Conservation (phyloP, 2,113 vertebrate species). For the Arizona elegans region DNA sequence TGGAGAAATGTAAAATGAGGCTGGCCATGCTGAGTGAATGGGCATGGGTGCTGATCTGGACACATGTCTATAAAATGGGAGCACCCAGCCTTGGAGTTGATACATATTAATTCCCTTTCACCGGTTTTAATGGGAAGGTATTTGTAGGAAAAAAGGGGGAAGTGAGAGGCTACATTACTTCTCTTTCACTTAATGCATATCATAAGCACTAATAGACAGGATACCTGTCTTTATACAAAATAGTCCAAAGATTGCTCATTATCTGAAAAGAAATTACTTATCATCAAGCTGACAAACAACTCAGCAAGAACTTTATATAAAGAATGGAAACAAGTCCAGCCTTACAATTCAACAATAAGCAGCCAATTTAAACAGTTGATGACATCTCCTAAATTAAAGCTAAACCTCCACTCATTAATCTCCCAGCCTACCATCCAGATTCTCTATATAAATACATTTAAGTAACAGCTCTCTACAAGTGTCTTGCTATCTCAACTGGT, state of each 20-base stretch:
- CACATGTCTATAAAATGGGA: neutral
- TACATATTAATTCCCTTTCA: neutral
- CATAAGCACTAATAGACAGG: neutral
- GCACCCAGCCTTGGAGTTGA: neutral
- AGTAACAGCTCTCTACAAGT: neutral
- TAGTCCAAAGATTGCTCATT: neutral
- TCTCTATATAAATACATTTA: neutral
- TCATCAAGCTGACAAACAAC: neutral
- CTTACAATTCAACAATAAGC: neutral
- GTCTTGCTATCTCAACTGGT: neutral
- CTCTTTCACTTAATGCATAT: neutral
- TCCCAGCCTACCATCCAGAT: neutral
- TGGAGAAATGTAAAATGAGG: neutral
- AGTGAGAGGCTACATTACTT: neutral
- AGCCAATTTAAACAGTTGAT: neutral
- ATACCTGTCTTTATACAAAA: neutral
- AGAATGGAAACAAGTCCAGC: neutral
- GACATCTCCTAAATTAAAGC: neutral
- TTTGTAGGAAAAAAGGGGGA: neutral
- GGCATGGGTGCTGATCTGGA: neutral
- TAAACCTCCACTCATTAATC: neutral
- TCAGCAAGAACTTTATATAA: neutral
- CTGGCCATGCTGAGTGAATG: neutral
- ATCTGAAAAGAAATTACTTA: neutral
- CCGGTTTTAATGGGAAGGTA: neutral